A percentile compares a stretch with the other conserved stretches of the same genome.
phyloP scores from a whole-genome alignment of 2,113 vertebrate genomes.

The Trinectes maculatus region DNA sequence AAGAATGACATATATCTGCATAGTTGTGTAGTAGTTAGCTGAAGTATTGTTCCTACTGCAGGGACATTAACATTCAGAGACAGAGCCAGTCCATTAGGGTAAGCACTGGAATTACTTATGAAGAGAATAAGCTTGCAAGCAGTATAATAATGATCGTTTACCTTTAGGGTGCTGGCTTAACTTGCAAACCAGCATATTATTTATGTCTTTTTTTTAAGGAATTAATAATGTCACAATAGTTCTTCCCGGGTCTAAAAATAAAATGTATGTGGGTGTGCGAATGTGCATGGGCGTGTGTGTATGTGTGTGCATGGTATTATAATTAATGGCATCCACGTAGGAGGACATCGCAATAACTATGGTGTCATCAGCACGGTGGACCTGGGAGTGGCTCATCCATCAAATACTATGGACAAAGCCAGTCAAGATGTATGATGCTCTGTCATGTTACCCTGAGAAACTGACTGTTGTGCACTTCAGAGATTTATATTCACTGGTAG shows the following conservation, averaged over 20 bases:
- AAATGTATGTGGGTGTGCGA: neutral
- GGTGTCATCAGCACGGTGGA: conserved; percentile 36
- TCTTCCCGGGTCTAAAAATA: neutral
- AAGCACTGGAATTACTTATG: too few relatives aligned
- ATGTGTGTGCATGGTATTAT: neutral
- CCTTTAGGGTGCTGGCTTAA: neutral
- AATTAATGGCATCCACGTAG: conserved; percentile 27
- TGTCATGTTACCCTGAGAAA: conserved; percentile 20
- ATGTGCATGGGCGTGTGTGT: neutral
- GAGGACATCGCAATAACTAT: conserved; percentile 51
- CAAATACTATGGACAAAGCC: conserved; percentile 23
- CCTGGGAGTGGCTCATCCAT: conserved; percentile 49
- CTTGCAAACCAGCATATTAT: neutral
- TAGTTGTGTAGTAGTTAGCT: too few relatives aligned
- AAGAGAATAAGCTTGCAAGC: too few relatives aligned
- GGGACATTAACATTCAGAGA: too few relatives aligned
- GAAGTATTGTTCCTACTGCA: too few relatives aligned
- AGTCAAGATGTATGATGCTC: conserved; percentile 17
- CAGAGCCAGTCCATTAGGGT: too few relatives aligned
- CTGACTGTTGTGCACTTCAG: neutral
- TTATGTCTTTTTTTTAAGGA: neutral
- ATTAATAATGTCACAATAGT: neutral
- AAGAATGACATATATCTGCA: too few relatives aligned
- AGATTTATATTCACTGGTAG: neutral
- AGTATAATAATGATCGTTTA: too few relatives aligned